Conservation (phyloP, 2,888 invertebrate genomes). For the Mesoligia furuncula region DNA sequence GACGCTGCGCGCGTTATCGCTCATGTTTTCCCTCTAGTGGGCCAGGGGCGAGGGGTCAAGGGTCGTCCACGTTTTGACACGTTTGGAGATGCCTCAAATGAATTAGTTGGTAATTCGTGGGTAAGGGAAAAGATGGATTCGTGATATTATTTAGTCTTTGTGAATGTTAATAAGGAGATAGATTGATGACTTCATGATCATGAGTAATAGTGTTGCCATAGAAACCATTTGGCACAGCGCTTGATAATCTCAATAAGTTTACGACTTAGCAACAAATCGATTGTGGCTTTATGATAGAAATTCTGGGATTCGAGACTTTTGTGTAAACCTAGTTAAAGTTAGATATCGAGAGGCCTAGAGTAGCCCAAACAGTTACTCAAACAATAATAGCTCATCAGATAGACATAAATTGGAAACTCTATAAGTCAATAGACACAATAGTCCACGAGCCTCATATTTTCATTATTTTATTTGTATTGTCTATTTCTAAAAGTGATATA, state of each 20-base stretch:
- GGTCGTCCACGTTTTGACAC: slow-evolving; percentile 23
- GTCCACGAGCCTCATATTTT: slow-evolving; percentile 27
- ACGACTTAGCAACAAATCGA: neutral
- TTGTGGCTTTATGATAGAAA: neutral
- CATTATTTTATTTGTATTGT: slow-evolving; percentile 49
- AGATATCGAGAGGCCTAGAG: neutral
- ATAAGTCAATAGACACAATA: slow-evolving; percentile 26
- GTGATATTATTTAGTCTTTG: slow-evolving; percentile 7
- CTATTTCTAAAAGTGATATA: slow-evolving; percentile 48
- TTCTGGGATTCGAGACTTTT: slow-evolving; percentile 5
- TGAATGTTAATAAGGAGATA: slow-evolving; percentile 11
- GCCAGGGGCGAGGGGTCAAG: slow-evolving; percentile 35
- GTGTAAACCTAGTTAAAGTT: neutral
- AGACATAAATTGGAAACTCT: slow-evolving; percentile 22
- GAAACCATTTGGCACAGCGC: slow-evolving; percentile 24
- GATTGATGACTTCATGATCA: neutral
- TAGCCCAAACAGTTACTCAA: slow-evolving; percentile 10
- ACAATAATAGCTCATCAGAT: slow-evolving; percentile 25
- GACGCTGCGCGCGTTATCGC: slow-evolving; percentile 49
- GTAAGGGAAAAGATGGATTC: neutral
- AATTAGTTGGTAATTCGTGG: slow-evolving; percentile 26
- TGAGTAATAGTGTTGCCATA: slow-evolving; percentile 7
- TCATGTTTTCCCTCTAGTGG: slow-evolving; percentile 51
- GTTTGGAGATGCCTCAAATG: slow-evolving; percentile 32
- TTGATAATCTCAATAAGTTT: slow-evolving; percentile 20